phyloP scores from a whole-genome alignment of 2,888 invertebrate genomes.

The Bembecia ichneumoniformis region DNA sequence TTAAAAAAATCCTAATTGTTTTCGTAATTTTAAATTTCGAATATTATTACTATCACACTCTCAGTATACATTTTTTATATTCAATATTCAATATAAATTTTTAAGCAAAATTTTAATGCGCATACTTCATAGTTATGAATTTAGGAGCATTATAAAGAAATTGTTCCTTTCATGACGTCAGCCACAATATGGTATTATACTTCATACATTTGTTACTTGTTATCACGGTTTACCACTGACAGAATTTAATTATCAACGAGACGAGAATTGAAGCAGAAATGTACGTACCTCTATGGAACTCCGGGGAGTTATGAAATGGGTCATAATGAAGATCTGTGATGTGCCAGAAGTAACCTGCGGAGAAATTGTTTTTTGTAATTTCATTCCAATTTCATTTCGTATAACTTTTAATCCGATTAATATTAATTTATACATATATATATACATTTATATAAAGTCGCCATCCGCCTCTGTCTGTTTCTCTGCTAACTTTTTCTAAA shows the following conservation, averaged over 20 bases:
- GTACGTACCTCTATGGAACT: conserved; percentile 61
- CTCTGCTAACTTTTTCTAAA: too few relatives aligned
- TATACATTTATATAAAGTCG: conserved; percentile 3
- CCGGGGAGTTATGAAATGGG: conserved; percentile 74
- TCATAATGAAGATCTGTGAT: conserved; percentile 95
- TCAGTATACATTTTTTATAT: too few relatives aligned
- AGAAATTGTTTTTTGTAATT: conserved; percentile 20
- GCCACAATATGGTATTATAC: neutral
- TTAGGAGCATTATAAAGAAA: too few relatives aligned
- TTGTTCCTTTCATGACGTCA: too few relatives aligned
- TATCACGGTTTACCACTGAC: neutral
- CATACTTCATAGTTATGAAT: too few relatives aligned
- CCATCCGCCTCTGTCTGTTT: neutral
- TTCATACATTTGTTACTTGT: neutral
- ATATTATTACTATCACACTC: too few relatives aligned
- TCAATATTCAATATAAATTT: too few relatives aligned
- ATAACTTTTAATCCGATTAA: neutral
- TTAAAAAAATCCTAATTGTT: too few relatives aligned
- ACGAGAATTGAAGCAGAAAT: conserved; percentile 11
- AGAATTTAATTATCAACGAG: neutral
- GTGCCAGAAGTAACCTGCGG: conserved; percentile 96
- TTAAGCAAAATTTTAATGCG: too few relatives aligned
- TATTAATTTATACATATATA: conserved; percentile 11
- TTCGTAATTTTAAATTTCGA: too few relatives aligned
- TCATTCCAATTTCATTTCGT: conserved; percentile 1